Evolutionary conservation across 2,888 invertebrate genomes (phyloP), one percentile per base, ranked within the genome.

Genomic region (Cerastis rubricosa): DNA sequence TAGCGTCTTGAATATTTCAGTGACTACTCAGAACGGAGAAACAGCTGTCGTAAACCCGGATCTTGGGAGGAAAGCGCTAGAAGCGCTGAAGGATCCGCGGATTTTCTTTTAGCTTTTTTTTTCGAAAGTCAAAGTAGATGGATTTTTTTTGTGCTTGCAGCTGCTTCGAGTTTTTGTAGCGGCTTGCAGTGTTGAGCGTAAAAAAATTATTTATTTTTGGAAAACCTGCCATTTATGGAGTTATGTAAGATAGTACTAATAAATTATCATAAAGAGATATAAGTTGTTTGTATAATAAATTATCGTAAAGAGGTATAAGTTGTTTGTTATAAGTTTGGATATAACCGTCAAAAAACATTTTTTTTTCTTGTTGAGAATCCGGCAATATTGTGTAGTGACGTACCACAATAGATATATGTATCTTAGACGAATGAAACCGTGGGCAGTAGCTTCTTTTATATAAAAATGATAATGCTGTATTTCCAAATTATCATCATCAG

Each of bases 1-100:
- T 92, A 92, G 84, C 85, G 80, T 87, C 76, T 76, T 94, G 94
- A 94, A 94, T 94, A 93, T 94, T 94, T 94, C 88, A 94, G 85
- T 84, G 85, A 88, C 89, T 91, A 91, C 93, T 94, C 90, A 86
- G 91, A 85, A 85, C 88, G 81, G 70, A 63, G 79, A 84, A 89
- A 91, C 94, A 93, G 91, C 92, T 93, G 93, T 87, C 91, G 92
- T 91, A 92, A 92, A 91, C 90, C 89, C 80, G 74, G 76, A 51
- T 74, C 54, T 74, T 78, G 67, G 59, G 68, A 61, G 76, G 40
- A 77, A 70, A 29, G 14, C 29, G 51, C 88, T 83, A n/a, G 78
- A 88, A 80, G 83, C 57, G 78, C 9, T 65, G 43, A 35, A 7
- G 4, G 61, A 67, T 51, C 25, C 73, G 43, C 25, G 47, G 49